Conservation (phyloP, 2,113 vertebrate species). For the Theristicus caerulescens region DNA sequence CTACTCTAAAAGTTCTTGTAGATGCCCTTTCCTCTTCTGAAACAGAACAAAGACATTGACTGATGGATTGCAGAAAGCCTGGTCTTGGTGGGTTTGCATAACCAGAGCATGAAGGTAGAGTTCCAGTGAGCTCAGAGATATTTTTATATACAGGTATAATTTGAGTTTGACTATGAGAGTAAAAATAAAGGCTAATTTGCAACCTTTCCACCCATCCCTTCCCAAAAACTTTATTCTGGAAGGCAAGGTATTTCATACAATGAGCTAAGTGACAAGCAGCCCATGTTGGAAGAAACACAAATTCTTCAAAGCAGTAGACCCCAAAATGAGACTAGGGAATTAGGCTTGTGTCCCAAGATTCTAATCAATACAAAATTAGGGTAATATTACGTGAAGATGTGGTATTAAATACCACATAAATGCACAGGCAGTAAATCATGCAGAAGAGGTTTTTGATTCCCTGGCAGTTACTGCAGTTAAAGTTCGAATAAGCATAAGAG, state of each 20-base stretch:
- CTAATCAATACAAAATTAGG: not conserved
- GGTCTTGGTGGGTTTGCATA: not conserved
- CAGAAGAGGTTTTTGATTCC: not conserved
- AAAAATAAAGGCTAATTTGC: not conserved
- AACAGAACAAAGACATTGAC: not conserved
- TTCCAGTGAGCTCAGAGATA: not conserved
- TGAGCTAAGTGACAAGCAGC: not conserved
- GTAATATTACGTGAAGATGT: not conserved
- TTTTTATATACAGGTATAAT: not conserved
- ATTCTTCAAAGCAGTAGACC: not conserved
- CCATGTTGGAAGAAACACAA: not conserved
- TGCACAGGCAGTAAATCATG: not conserved
- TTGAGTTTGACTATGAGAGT: not conserved
- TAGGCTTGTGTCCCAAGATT: not conserved
- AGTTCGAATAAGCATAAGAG: not conserved
- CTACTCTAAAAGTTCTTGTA: not conserved
- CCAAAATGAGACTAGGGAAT: not conserved
- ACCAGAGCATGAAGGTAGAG: not conserved
- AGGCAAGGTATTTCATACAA: not conserved
- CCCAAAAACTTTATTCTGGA: not conserved
- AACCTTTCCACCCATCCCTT: not conserved
- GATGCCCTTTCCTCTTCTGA: not conserved
- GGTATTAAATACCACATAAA: not conserved
- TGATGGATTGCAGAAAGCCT: not conserved
- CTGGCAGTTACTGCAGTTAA: not conserved